Evolutionary conservation across 2,113 vertebrate species (phyloP).

Genomic region (Sprattus sprattus): DNA sequence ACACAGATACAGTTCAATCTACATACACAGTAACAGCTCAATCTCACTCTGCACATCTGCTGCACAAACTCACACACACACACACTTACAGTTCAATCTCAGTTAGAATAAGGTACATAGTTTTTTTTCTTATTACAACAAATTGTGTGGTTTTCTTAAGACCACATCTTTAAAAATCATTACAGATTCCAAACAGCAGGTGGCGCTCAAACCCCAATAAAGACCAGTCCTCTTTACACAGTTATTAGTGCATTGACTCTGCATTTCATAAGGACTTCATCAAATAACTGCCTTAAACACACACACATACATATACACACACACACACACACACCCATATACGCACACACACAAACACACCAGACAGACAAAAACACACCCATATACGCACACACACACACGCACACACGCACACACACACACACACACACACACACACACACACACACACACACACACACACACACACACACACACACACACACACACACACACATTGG

Average conservation of each 20-base stretch:
- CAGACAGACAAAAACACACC: too few relatives aligned
- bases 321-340: too few relatives aligned
- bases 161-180: background rate
- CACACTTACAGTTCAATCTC: background rate
- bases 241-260: too few relatives aligned
- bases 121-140: background rate
- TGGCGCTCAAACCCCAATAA: background rate
- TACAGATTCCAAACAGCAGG: background rate
- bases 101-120: background rate
- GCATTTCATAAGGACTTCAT: too few relatives aligned
- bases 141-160: background rate
- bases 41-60: too few relatives aligned
- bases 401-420: background rate
- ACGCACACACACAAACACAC: too few relatives aligned
- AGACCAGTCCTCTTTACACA: background rate
- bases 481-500: background rate
- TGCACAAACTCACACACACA: too few relatives aligned
- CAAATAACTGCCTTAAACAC: too few relatives aligned
- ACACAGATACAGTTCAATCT: too few relatives aligned
- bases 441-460: background rate
- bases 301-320: too few relatives aligned
- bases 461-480: slow-evolving; percentile 2
- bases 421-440: background rate
- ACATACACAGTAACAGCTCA: too few relatives aligned
- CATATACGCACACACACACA: background rate